Evolutionary conservation across 2,888 invertebrate genomes (phyloP).

Genomic region (Neocrepidodera transversa): DNA sequence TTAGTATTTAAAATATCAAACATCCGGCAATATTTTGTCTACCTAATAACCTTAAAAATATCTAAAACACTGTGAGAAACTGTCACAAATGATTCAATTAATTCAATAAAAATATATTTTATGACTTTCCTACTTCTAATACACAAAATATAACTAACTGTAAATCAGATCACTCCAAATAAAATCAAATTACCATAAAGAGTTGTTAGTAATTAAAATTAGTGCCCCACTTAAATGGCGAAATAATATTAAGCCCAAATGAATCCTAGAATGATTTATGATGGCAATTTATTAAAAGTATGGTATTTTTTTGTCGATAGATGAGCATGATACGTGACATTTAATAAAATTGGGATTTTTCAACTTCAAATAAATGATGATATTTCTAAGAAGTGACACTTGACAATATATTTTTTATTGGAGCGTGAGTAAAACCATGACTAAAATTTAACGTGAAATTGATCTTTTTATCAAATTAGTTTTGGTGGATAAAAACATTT

Average conservation of each 20-base stretch:
- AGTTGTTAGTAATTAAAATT: slow-evolving; percentile 21
- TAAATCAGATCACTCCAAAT: slow-evolving; percentile 23
- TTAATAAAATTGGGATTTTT: no score
- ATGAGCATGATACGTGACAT: background rate
- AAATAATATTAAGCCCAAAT: background rate
- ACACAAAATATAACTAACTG: slow-evolving; percentile 19
- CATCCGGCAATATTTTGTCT: no score
- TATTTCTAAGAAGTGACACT: no score
- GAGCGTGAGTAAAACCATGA: no score
- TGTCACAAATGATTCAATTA: background rate
- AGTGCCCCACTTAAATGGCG: slow-evolving; percentile 22
- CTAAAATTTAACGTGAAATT: no score
- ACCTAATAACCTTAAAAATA: no score
- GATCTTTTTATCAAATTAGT: no score
- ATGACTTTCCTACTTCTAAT: slow-evolving; percentile 17
- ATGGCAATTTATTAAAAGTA: background rate
- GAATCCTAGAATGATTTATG: background rate
- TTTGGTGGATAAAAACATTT: no score
- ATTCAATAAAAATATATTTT: slow-evolving; percentile 12
- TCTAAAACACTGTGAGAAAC: slow-evolving; percentile 16
- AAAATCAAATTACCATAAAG: slow-evolving; percentile 26
- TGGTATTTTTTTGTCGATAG: background rate
- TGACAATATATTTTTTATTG: no score
- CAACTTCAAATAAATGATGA: no score
- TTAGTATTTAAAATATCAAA: no score